Base-by-base conservation (phyloP, 2,888 invertebrate species). In the Drosophila recens region DNA sequence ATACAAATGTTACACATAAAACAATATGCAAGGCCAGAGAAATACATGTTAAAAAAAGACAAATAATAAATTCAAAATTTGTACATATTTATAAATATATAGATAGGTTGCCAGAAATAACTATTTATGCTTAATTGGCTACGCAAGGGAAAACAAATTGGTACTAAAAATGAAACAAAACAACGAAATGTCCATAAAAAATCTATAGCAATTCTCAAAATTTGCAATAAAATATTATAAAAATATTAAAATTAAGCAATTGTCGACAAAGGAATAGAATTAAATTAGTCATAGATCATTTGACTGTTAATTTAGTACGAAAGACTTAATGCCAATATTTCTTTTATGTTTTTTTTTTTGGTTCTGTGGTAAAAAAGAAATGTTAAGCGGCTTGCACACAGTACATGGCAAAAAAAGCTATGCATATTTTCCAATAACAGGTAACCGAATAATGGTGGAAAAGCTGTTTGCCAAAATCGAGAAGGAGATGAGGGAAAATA, bases 351-450 rank as follows among this genome's bases (percentile, higher is more conserved):
- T 54, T 9, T 33, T 11, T 17, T 17, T 33, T 27, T 11, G 27
- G 33, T 4, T 17, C 8, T 27, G 17, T 5, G 20, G n/a, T 13
- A 17, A 15, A 30, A 53, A 17, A n/a, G 13, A 20, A 17, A 71
- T 20, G 23, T 46, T 53, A 64, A 70, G 71, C 71, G 54, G 64
- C 53, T 64, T 65, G 53, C 61, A 45, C 43, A 33, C 48, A 34
- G 53, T 67, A 17, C 49, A 5, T 27, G 27, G 27, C 6, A 30
- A 30, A 51, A 13, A 34, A 49, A 33, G 65, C 73, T 53, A 67
- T 67, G 67, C 63, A 73, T 67, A 73, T 72, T 72, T 72, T 58
- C 45, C 67, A 67, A 72, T 72, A 70, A 48, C 45, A 61, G 62
- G 51, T 49, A 59, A 42, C 43, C 56, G 56, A 68, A 27, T 27